Evolutionary conservation across 2,888 invertebrate genomes (phyloP), one percentile per base, ranked within the genome.

Genomic region (Peribatodes rhomboidaria): DNA sequence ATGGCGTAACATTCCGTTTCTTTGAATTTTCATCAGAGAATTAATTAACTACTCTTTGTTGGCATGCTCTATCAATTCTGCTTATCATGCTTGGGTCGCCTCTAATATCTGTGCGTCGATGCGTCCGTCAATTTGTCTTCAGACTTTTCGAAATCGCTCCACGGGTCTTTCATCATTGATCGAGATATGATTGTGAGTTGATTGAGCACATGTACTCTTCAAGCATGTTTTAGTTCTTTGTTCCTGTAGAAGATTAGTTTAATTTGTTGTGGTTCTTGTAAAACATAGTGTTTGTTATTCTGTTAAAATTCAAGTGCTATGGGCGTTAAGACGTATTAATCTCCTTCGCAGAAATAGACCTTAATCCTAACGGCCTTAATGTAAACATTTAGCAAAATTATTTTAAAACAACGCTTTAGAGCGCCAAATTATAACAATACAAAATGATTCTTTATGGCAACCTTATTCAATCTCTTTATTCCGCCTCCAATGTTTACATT

Each of bases 1-100:
- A 73, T 76, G 78, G 74, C 72, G 73, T 75, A 76, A 76, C 78
- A 76, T 73, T 78, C 71, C 73, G 79, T 79, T 78, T 79, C 83
- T 80, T 84, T 82, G 81, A 81, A 82, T 85, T 88, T 85, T 88
- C 86, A 84, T 87, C 87, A 81, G 78, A 79, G 83, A 88, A 89
- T 88, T 90, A 92, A 92, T 91, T 91, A 87, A 82, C 80, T 78
- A 87, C 87, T 87, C 89, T 84, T 90, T 89, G 90, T 90, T 85
- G 77, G 81, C 82, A 79, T 78, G 80, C 79, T 90, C 87, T 79
- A 89, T 90, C 89, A 88, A 86, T 85, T 86, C 82, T 78, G 87
- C 86, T 90, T 89, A 90, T 92, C 92, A 91, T 83, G 84, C 78
- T 79, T 68, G 74, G 75, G 77, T 71, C 66, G 72, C 77, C 72